phyloP scores from a whole-genome alignment of 2,797 vertebrate species.

The Apogon hyalosoma region DNA sequence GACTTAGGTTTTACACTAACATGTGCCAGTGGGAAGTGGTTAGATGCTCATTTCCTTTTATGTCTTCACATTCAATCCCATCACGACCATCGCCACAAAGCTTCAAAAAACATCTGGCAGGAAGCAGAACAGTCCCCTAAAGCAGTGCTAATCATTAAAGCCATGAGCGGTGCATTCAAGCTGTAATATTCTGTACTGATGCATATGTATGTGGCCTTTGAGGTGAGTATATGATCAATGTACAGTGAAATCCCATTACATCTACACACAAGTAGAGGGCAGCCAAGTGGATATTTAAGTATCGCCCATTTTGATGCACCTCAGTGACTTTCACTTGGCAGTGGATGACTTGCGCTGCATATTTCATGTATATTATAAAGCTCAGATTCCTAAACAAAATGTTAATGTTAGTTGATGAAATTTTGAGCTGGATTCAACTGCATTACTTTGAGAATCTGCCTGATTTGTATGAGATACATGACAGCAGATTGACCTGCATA shows the following conservation, averaged over 20 bases:
- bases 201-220: constrained; percentile 3
- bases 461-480: no score
- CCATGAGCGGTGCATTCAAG: neutral
- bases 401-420: no score
- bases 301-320: constrained; percentile 8
- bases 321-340: constrained; percentile 7
- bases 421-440: no score
- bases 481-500: no score
- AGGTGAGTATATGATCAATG: constrained; percentile 29
- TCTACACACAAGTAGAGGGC: constrained; percentile 35
- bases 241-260: constrained; percentile 47
- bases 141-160: constrained; percentile 4
- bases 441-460: no score
- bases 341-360: neutral
- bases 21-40: constrained; percentile 1
- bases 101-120: constrained; percentile 8
- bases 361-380: constrained; percentile 11
- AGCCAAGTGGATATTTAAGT: constrained; percentile 33
- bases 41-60: constrained; percentile 4
- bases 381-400: constrained; percentile 4
- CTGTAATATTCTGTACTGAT: neutral
- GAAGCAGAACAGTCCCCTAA: neutral
- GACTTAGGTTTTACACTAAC: constrained; percentile 2
- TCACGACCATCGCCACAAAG: neutral
- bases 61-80: constrained; percentile 4